These are phyloP conservation scores for Heliconius eleuchia DNA, from an alignment of 1,140 invertebrate species.

Conservation along the genomic window DNA sequence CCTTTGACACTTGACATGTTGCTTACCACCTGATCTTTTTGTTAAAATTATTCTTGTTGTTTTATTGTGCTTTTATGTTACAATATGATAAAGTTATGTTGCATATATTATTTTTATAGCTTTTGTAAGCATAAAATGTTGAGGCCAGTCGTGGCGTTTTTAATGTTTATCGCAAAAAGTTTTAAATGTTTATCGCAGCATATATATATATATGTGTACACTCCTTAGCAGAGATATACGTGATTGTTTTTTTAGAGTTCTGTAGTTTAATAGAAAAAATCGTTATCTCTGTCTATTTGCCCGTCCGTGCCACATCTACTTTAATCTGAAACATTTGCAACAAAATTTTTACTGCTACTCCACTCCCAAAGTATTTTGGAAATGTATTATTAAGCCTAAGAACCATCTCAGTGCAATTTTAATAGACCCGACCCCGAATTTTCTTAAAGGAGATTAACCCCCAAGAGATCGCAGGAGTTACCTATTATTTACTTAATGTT, in stretches of 20 bases:
- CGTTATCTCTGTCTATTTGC: no score
- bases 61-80: background rate
- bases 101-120: background rate
- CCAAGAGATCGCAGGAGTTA: constrained; percentile 43
- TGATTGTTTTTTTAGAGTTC: no score
- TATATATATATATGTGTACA: no score
- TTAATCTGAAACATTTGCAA: no score
- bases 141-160: no score
- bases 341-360: background rate
- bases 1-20: constrained; percentile 42
- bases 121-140: background rate
- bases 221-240: no score
- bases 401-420: constrained; percentile 33
- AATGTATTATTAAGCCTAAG: constrained; percentile 3
- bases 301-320: no score
- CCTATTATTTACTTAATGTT: constrained; percentile 50
- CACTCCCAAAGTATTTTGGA: background rate
- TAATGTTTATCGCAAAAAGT: no score
- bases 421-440: constrained; percentile 39
- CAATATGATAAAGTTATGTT: background rate
- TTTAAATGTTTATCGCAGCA: no score
- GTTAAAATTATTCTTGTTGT: background rate
- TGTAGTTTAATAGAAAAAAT: no score
- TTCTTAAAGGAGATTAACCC: constrained; percentile 44
- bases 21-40: constrained; percentile 24